phyloP scores from a whole-genome alignment of 2,113 vertebrate species.

The Callipepla californica region DNA sequence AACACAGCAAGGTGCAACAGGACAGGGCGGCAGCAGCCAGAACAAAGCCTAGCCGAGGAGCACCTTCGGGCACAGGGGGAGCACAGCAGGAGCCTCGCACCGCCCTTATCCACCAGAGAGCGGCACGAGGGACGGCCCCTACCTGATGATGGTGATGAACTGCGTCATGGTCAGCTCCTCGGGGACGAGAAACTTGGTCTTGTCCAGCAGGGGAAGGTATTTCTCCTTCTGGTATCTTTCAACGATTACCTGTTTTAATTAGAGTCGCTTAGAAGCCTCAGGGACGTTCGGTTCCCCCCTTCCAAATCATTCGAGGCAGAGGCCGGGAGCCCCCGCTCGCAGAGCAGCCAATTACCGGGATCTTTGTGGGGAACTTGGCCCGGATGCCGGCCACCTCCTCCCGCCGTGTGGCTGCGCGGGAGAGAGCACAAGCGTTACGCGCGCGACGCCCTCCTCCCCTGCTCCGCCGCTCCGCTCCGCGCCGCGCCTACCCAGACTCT shows the following conservation, averaged over 20 bases:
- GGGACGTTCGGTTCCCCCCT: rapidly evolving
- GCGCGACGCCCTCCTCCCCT: not conserved
- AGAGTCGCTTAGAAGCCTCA: not conserved
- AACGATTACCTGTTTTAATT: constrained; percentile 85
- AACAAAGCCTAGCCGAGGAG: not conserved
- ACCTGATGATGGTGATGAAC: constrained; percentile 90
- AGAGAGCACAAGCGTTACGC: not conserved
- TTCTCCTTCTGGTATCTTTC: constrained; percentile 87
- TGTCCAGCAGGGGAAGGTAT: constrained; percentile 86
- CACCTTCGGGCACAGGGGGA: not conserved
- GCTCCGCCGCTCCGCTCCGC: not conserved
- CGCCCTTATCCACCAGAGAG: not conserved
- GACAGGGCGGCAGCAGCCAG: not conserved
- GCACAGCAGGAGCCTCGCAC: not conserved
- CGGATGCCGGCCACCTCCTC: constrained; percentile 88
- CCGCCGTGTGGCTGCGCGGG: constrained; percentile 81
- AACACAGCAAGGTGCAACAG: not conserved
- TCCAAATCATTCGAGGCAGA: not conserved
- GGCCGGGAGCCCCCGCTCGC: not conserved
- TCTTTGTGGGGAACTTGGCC: constrained; percentile 90
- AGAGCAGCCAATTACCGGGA: constrained; percentile 79
- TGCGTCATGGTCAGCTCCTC: constrained; percentile 91
- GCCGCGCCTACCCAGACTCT: constrained; percentile 81
- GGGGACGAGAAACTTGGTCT: constrained; percentile 92
- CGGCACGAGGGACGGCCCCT: not conserved